Evolutionary conservation across 2,113 vertebrate species (phyloP).

Genomic region (Catharus bicknelli): DNA sequence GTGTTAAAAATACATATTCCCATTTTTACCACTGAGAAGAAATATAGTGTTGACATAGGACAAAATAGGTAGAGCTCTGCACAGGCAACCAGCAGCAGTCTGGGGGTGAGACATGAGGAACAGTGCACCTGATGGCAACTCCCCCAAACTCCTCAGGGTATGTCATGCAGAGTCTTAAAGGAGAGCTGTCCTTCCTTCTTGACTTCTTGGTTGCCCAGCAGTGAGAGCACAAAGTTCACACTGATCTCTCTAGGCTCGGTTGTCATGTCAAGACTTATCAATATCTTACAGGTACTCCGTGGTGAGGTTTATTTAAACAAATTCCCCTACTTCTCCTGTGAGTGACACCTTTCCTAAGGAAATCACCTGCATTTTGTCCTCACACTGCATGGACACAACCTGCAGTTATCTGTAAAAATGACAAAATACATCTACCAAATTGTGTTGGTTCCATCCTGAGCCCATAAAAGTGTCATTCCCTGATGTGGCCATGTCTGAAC

Average conservation of each 20-base stretch:
- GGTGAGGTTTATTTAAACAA: neutral
- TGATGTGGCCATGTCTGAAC: neutral
- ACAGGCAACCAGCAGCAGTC: neutral
- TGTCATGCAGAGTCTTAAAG: neutral
- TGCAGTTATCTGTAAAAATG: neutral
- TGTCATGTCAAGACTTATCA: neutral
- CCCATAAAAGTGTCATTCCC: neutral
- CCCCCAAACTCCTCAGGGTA: neutral
- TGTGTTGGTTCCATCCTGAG: neutral
- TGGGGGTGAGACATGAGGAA: neutral
- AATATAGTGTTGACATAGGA: neutral
- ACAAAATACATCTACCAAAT: neutral
- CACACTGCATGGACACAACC: accelerated
- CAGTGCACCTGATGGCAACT: neutral
- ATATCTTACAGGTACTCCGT: neutral
- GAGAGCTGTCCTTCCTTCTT: neutral
- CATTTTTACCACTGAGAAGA: neutral
- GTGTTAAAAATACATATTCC: neutral
- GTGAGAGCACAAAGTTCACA: neutral
- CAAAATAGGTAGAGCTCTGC: neutral
- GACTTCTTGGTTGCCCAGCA: neutral
- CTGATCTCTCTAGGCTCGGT: neutral
- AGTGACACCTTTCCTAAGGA: neutral
- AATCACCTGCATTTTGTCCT: too few relatives aligned
- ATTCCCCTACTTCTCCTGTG: neutral